phyloP scores from a whole-genome alignment of 2,113 vertebrate genomes.

The Rhizomys pruinosus region DNA sequence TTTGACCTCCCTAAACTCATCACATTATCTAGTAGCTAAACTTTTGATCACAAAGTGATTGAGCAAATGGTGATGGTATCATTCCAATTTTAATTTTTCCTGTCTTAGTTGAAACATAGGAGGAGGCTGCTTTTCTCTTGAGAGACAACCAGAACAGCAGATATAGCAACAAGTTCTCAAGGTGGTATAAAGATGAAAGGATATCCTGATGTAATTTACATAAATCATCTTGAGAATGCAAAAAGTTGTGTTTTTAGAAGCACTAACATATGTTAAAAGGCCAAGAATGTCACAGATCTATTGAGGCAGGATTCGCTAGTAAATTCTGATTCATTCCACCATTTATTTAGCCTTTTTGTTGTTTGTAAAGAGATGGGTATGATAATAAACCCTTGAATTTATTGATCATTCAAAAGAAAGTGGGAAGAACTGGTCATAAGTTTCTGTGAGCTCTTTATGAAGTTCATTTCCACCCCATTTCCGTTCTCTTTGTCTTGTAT shows the following conservation, averaged over 20 bases:
- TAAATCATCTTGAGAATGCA: background rate
- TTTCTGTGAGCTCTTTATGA: constrained; percentile 4
- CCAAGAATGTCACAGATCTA: background rate
- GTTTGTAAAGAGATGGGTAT: background rate
- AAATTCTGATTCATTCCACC: background rate
- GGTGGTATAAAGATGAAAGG: background rate
- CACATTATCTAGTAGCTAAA: background rate
- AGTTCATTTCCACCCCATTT: background rate
- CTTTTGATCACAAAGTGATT: background rate
- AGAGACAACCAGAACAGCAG: background rate
- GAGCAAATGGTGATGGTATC: background rate
- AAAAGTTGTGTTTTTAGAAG: background rate
- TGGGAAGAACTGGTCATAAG: background rate
- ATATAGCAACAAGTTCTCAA: background rate
- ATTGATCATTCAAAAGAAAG: background rate
- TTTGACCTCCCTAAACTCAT: no score
- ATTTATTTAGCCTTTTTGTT: background rate
- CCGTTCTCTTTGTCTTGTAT: background rate
- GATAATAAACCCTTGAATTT: background rate
- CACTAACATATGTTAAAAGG: background rate
- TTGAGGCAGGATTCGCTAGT: background rate
- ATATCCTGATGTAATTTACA: background rate
- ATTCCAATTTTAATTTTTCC: background rate
- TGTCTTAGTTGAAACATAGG: background rate
- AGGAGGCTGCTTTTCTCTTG: background rate